A percentile compares a stretch with the other conserved stretches of the same genome.
phyloP scores from a whole-genome alignment of 1,140 invertebrate genomes.

The Stegodyphus mimosarum region DNA sequence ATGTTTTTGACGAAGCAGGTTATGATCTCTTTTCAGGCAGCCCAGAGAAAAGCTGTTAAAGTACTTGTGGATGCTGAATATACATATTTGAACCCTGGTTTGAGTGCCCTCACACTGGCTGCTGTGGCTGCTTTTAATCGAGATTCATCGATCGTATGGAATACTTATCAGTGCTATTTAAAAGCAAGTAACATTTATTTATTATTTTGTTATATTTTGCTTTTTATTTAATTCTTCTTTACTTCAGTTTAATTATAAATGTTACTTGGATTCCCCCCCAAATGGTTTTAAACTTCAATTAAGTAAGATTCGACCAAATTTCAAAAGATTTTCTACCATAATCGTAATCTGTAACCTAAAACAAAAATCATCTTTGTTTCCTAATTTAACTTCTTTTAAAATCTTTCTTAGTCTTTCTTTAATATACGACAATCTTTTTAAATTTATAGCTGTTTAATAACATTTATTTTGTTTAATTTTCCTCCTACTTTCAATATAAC shows the following conservation, averaged over 20 bases:
- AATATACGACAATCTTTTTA: too few relatives aligned
- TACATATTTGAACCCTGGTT: background rate
- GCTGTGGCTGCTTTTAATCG: conserved; percentile 97
- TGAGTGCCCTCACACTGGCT: conserved; percentile 88
- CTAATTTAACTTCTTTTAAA: too few relatives aligned
- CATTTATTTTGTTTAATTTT: too few relatives aligned
- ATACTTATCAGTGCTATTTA: conserved; percentile 99
- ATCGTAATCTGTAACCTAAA: too few relatives aligned
- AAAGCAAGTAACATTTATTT: conserved; percentile 75
- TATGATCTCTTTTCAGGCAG: background rate
- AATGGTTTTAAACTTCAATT: background rate
- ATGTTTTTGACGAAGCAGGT: too few relatives aligned
- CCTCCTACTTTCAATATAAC: too few relatives aligned
- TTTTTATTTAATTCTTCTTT: background rate
- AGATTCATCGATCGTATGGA: conserved; percentile 88
- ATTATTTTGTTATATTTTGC: background rate
- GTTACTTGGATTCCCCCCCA: background rate
- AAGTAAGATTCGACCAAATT: background rate
- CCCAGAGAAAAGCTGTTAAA: background rate
- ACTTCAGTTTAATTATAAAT: background rate
- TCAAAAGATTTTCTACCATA: too few relatives aligned
- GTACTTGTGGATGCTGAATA: conserved; percentile 1
- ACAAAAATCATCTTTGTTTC: too few relatives aligned
- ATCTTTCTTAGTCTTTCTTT: too few relatives aligned
- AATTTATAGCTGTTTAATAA: too few relatives aligned